Conservation (phyloP, 2,888 invertebrate genomes). For the Micoletzkya japonica region DNA sequence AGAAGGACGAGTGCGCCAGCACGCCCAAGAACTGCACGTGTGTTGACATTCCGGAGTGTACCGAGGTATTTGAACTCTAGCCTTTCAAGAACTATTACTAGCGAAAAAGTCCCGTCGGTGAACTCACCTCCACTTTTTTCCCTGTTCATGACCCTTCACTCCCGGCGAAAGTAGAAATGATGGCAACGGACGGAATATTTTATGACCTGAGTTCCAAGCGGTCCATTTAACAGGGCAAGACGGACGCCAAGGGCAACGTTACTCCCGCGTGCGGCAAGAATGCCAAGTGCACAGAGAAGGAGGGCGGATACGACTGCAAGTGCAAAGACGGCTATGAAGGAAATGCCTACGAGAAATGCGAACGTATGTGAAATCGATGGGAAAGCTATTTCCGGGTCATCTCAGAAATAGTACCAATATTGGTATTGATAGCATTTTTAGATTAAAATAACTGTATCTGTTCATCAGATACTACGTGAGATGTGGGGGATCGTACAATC, state of each 20-base stretch:
- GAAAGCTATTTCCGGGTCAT: too few species aligned
- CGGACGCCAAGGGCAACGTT: not conserved
- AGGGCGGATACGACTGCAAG: conserved; percentile 46
- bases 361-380: not conserved
- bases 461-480: too few species aligned
- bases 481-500: too few species aligned
- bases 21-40: conserved; percentile 6
- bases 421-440: too few species aligned
- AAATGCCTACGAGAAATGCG: not conserved
- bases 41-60: conserved; percentile 21
- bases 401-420: too few species aligned
- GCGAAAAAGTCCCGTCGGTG: too few species aligned
- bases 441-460: too few species aligned
- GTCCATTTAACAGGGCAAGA: conserved; percentile 1
- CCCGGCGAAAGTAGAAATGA: too few species aligned
- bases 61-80: conserved; percentile 7
- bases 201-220: not conserved
- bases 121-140: too few species aligned
- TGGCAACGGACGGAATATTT: not conserved
- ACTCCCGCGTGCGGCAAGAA: conserved; percentile 45
- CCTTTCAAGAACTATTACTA: too few species aligned
- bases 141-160: too few species aligned
- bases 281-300: conserved; percentile 40
- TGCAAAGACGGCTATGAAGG: conserved; percentile 71
- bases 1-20: not conserved